Percentiles rank a stretch among this genome's conserved stretches.
These are phyloP conservation scores for Chaetodon auriga DNA, from an alignment of 2,113 vertebrate species.

Conservation along the genomic window DNA sequence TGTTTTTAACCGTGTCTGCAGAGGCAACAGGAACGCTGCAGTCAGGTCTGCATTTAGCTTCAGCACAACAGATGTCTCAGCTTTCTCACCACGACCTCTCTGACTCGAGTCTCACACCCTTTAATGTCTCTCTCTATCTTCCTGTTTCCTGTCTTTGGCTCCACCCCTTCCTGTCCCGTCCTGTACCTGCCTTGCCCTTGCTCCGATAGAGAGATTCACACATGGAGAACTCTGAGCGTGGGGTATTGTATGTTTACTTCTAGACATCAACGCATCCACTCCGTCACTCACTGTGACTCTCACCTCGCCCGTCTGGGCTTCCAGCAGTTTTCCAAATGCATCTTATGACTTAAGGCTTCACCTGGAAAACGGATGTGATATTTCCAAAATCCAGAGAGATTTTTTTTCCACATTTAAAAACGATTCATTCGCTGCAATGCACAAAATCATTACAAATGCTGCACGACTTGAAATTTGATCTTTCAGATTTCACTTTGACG, in stretches of 20 bases:
- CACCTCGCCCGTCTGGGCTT: conserved; percentile 46
- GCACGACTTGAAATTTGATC: not conserved
- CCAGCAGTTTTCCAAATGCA: conserved; percentile 39
- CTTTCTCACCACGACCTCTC: conserved; percentile 44
- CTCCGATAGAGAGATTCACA: conserved; percentile 88
- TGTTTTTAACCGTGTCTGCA: not conserved
- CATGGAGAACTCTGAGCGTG: conserved; percentile 88
- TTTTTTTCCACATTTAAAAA: no score
- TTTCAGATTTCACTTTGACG: not conserved
- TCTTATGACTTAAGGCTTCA: not conserved
- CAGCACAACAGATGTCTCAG: not conserved
- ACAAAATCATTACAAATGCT: not conserved
- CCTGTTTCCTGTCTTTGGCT: conserved; percentile 80
- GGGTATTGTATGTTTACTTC: conserved; percentile 87
- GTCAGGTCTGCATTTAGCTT: not conserved
- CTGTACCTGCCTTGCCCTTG: conserved; percentile 77
- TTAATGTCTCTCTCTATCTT: conserved; percentile 81
- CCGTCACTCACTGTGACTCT: conserved; percentile 34
- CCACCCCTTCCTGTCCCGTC: conserved; percentile 74
- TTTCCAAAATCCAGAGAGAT: not conserved
- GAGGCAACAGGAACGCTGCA: not conserved
- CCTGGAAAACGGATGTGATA: conserved; percentile 5
- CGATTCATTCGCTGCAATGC: not conserved
- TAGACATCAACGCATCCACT: conserved; percentile 75
- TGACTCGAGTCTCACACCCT: conserved; percentile 75